A percentile compares a stretch with the other conserved stretches of the same genome.
phyloP scores from a whole-genome alignment of 2,888 invertebrate species.

The Yponomeuta sedellus region DNA sequence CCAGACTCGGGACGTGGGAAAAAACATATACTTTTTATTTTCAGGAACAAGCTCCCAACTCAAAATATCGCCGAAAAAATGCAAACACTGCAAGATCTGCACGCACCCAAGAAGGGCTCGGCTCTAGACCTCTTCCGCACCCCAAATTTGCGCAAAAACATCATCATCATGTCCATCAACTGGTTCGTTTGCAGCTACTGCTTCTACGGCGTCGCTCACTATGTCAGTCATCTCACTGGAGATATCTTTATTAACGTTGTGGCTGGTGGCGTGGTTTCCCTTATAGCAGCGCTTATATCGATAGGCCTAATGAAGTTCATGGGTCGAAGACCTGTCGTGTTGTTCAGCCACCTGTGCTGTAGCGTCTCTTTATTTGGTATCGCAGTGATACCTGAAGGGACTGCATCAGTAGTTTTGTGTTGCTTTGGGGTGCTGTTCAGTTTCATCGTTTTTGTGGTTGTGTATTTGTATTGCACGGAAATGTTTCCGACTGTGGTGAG shows the following conservation, averaged over 20 bases:
- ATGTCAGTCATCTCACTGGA: conserved; percentile 12
- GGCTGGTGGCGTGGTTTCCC: conserved; percentile 80
- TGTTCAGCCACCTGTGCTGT: conserved; percentile 78
- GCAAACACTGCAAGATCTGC: conserved; percentile 43
- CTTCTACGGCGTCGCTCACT: conserved; percentile 80
- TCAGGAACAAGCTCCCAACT: conserved; percentile 45
- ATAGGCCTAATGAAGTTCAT: conserved; percentile 79
- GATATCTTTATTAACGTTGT: conserved; percentile 84
- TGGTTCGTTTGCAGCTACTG: conserved; percentile 84
- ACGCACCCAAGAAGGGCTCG: conserved; percentile 43
- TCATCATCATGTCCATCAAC: conserved; percentile 77
- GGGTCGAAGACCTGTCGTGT: conserved; percentile 81
- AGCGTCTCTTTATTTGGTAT: conserved; percentile 78
- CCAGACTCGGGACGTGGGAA: too few relatives aligned
- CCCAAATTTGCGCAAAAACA: conserved; percentile 82
- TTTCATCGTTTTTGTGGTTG: conserved; percentile 88
- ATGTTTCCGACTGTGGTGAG: conserved; percentile 92
- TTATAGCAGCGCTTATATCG: conserved; percentile 75
- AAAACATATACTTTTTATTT: background rate
- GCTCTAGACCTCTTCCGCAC: conserved; percentile 80
- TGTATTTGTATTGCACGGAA: conserved; percentile 91
- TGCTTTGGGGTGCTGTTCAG: conserved; percentile 86
- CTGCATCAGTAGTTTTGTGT: conserved; percentile 76
- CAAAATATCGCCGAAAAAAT: conserved; percentile 47
- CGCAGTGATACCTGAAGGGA: conserved; percentile 65